These are phyloP conservation scores for Mola mola DNA, from an alignment of 2,113 vertebrate species.

Conservation along the genomic window DNA sequence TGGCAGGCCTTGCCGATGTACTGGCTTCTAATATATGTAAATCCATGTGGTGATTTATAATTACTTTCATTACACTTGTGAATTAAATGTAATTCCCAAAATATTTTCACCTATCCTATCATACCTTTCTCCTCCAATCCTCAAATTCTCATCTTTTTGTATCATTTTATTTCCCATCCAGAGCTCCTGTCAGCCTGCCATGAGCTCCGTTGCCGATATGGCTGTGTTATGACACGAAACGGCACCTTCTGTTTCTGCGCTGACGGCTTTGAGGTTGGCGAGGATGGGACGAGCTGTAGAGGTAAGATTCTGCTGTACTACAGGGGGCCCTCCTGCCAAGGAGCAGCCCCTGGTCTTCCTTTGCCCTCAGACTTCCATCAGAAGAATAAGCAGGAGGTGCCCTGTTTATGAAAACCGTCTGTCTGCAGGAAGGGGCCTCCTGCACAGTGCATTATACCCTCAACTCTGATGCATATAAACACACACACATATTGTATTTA, in stretches of 20 bases:
- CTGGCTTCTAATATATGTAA: too few species aligned
- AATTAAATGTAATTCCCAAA: slow-evolving; percentile 60
- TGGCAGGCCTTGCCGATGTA: too few species aligned
- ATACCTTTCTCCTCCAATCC: slow-evolving; percentile 1
- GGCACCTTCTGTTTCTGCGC: slow-evolving; percentile 91
- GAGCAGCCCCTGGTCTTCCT: slow-evolving; percentile 14
- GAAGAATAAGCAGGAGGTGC: slow-evolving; percentile 55
- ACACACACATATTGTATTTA: slow-evolving; percentile 1
- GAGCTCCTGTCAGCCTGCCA: slow-evolving; percentile 92
- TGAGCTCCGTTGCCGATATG: slow-evolving; percentile 89
- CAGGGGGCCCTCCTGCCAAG: slow-evolving; percentile 8
- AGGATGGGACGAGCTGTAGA: slow-evolving; percentile 90
- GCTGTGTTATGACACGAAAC: slow-evolving; percentile 90
- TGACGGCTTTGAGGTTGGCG: slow-evolving; percentile 88
- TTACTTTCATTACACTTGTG: too few species aligned
- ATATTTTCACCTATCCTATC: slow-evolving; percentile 27
- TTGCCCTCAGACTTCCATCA: slow-evolving; percentile 51
- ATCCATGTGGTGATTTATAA: too few species aligned
- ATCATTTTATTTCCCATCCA: slow-evolving; percentile 61
- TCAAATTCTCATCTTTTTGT: slow-evolving; percentile 10
- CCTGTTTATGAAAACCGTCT: slow-evolving; percentile 61
- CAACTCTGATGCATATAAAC: too few species aligned
- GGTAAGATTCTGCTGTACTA: slow-evolving; percentile 76
- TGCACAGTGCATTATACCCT: slow-evolving; percentile 14
- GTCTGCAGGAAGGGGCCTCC: slow-evolving; percentile 40